Percentiles rank a stretch among this genome's conserved stretches.
Evolutionary conservation across 92 coral and sea anemone species (phyloP).

Genomic region (Phenganax subtilis): DNA sequence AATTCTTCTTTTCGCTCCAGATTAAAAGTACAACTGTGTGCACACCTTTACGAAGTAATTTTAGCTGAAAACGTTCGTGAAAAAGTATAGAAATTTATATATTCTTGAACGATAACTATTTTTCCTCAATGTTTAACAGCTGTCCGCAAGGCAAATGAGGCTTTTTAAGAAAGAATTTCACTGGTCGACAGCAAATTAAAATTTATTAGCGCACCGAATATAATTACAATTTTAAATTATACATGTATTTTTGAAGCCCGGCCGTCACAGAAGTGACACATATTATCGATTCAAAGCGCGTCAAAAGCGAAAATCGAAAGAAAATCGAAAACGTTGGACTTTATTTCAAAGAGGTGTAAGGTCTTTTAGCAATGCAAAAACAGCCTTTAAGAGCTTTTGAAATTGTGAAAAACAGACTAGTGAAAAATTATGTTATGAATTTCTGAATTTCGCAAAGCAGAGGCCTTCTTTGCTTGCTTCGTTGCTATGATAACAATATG

Average conservation of each 20-base stretch:
- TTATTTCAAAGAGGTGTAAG: not conserved
- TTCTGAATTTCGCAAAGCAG: not conserved
- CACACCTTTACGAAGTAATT: not conserved
- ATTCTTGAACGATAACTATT: not conserved
- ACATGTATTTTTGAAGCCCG: not conserved
- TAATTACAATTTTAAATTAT: conserved; percentile 42
- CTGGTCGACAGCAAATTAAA: conserved; percentile 38
- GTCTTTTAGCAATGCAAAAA: not conserved
- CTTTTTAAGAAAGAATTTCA: conserved; percentile 11
- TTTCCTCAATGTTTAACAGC: conserved; percentile 27
- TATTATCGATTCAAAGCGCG: not conserved
- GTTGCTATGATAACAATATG: conserved; percentile 1
- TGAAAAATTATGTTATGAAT: not conserved
- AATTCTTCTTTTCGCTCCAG: too few relatives aligned
- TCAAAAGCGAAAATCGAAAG: not conserved
- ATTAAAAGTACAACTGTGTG: not conserved
- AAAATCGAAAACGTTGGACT: not conserved
- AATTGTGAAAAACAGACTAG: not conserved
- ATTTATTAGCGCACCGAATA: conserved; percentile 31
- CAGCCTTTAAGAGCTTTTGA: not conserved
- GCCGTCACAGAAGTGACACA: not conserved
- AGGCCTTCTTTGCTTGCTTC: not conserved
- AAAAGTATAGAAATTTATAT: too few relatives aligned
- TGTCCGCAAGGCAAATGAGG: conserved; percentile 13
- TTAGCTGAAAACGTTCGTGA: too few relatives aligned